A percentile compares a stretch with the other conserved stretches of the same genome.
Conservation (phyloP, 2,797 vertebrate species). For the Glossophaga mutica region DNA sequence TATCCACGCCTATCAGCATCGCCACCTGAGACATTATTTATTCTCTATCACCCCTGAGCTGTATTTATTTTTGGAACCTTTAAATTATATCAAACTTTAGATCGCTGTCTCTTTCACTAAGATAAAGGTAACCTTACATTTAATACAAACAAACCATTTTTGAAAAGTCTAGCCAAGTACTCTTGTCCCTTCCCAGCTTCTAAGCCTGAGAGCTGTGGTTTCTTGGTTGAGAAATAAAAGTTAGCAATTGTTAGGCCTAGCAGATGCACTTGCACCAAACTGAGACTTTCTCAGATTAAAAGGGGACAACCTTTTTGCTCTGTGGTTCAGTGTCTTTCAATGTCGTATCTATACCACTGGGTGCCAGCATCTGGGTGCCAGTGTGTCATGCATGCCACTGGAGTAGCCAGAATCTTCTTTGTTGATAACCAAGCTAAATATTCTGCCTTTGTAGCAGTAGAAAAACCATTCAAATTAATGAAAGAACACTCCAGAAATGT, state of each 20-base stretch:
- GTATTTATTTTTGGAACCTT: neutral
- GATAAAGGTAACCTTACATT: neutral
- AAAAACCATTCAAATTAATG: neutral
- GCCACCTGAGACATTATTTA: neutral
- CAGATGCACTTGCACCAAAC: neutral
- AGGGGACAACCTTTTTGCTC: neutral
- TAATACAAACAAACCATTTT: neutral
- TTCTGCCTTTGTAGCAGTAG: neutral
- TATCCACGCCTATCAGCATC: accelerated
- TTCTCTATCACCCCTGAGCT: neutral
- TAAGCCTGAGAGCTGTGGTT: neutral
- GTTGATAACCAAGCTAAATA: neutral
- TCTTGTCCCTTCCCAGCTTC: neutral
- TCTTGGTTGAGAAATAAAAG: neutral
- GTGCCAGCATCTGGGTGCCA: neutral
- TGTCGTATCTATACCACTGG: accelerated
- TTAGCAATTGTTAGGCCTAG: neutral
- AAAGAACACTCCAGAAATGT: neutral
- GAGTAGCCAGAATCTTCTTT: neutral
- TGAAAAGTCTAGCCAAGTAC: neutral
- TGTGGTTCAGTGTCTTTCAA: neutral
- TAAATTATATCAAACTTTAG: neutral
- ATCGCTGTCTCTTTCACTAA: neutral
- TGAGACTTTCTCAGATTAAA: neutral
- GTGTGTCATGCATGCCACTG: neutral